Evolutionary conservation across 2,888 invertebrate species (phyloP), one percentile per base, ranked within the genome.

Genomic region (Oligia fasciuncula): DNA sequence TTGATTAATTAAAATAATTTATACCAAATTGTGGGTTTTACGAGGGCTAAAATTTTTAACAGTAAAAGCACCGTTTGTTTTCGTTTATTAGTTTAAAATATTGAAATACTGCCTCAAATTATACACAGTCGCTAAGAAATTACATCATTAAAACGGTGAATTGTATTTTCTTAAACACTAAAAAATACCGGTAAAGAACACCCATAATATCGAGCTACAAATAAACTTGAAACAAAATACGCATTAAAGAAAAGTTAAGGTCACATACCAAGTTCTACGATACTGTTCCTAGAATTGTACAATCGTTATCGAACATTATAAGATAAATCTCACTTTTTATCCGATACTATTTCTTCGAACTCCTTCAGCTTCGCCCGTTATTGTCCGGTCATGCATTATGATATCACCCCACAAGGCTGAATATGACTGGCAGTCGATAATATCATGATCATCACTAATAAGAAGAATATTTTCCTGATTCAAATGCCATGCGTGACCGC

Each of bases 321-420:
- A 57, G 29, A 63, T 51, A 54, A 81, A 81, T 67, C 23, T 67
- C 2, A 46, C 19, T 73, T 49, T 70, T 79, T 35, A 71, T 74
- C 2, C 6, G 11, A 73, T 73, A 60, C 2, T 51, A 67, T 66
- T 86, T 77, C 65, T 65, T 73, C 2, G 67, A 72, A 74, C 49
- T 67, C 63, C n/a, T 83, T 23, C n/a, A 43, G 46, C 66, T 57
- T 51, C 14, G 65, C 13, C 68, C 76, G 40, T 79, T 67, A 72
- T 5, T 49, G 69, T 74, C 46, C 51, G 43, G 79, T 87, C 82
- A 82, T 85, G 87, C 71, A 73, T 57, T 66, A 79, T 88, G 89
- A 88, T 73, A 80, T 88, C 88, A 51, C 17, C 51, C 23, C n/a
- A 74, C 74, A 72, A 60, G 29, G 29, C 43, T 70, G 43, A 43